A percentile compares a stretch with the other conserved stretches of the same genome.
Conservation (phyloP, 2,113 vertebrate species). For the Anolis carolinensis region DNA sequence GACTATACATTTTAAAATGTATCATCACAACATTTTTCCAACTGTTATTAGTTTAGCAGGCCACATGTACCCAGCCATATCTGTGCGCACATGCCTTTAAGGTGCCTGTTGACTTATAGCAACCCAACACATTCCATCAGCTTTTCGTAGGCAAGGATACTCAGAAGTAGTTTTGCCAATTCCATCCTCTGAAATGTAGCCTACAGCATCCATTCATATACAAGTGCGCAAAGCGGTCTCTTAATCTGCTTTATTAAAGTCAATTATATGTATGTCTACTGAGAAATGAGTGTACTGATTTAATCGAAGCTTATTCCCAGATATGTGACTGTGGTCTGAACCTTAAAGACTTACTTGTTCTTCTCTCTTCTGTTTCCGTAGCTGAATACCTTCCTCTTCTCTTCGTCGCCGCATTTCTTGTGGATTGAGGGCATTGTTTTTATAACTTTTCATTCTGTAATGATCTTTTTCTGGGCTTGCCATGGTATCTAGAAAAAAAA, state of each 20-base stretch:
- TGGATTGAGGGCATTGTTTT: slow-evolving; percentile 93
- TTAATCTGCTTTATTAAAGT: background rate
- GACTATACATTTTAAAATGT: background rate
- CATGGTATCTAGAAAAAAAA: slow-evolving; percentile 80
- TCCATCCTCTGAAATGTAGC: background rate
- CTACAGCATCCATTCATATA: background rate
- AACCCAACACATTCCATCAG: background rate
- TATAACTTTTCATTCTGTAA: slow-evolving; percentile 92
- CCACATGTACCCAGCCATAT: background rate
- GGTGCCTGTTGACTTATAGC: too few relatives aligned
- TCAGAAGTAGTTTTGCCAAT: too few relatives aligned
- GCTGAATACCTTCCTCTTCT: slow-evolving; percentile 93
- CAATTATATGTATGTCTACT: background rate
- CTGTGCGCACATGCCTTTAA: too few relatives aligned
- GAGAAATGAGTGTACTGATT: background rate
- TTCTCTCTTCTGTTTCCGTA: slow-evolving; percentile 93
- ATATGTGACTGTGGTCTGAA: background rate
- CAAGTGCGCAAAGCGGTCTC: background rate
- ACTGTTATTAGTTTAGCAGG: background rate
- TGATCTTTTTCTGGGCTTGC: slow-evolving; percentile 88
- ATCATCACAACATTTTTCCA: background rate
- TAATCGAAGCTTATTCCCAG: background rate
- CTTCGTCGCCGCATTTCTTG: slow-evolving; percentile 93
- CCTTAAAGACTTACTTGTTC: slow-evolving; percentile 81
- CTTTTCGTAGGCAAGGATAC: too few relatives aligned